Conservation (phyloP, 2,888 invertebrate genomes). For the Candidula unifasciata region DNA sequence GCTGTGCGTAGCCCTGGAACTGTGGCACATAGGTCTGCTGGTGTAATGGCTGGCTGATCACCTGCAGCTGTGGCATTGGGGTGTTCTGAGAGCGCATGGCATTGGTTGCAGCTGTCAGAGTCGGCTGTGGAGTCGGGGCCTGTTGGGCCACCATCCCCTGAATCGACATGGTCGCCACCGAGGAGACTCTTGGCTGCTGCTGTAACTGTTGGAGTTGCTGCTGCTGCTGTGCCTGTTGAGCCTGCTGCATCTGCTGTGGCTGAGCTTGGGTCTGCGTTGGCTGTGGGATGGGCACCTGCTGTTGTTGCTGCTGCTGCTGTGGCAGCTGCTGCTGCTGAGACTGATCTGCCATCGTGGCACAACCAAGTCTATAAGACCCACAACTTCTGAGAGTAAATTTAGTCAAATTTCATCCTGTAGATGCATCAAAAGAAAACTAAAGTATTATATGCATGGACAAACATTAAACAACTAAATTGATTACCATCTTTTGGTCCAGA, state of each 20-base stretch:
- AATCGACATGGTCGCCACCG: conserved; percentile 36
- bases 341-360: conserved; percentile 37
- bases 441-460: neutral
- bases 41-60: conserved; percentile 70
- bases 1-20: conserved; percentile 66
- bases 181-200: conserved; percentile 47
- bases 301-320: conserved; percentile 31
- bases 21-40: conserved; percentile 68
- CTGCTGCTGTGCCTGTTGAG: conserved; percentile 52
- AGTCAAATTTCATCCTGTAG: neutral
- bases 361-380: neutral
- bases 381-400: neutral
- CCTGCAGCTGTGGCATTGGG: conserved; percentile 69
- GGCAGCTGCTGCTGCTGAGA: conserved; percentile 10
- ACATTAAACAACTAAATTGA: no score
- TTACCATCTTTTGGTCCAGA: no score
- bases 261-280: conserved; percentile 46
- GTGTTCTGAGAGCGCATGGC: conserved; percentile 56
- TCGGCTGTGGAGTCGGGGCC: conserved; percentile 55
- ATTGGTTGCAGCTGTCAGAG: conserved; percentile 61
- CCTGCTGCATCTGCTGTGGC: conserved; percentile 57
- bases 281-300: neutral
- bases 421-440: neutral
- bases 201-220: conserved; percentile 58
- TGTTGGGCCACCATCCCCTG: conserved; percentile 49